Base-by-base conservation (phyloP, 1,140 invertebrate species). In the Cotesia glomerata region DNA sequence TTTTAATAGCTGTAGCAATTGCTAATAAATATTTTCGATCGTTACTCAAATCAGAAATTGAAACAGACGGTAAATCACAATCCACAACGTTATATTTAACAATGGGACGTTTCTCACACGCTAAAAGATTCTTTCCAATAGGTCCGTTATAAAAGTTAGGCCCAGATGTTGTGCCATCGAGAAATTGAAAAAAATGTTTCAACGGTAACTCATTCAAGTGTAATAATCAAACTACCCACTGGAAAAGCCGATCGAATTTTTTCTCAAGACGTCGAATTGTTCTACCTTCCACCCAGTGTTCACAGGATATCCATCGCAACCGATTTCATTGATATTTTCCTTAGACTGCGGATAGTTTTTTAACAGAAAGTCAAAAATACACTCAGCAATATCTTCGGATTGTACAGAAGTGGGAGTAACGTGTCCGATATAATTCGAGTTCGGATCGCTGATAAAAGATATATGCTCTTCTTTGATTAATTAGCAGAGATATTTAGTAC, bases 301-400 rank as follows among this genome's bases (percentile, higher is more conserved):
- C 8, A 75, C 76, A 36, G 68, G 74, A 26, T 77, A 81, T 34
- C 82, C 79, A 72, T 82, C 80, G 72, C 79, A 83, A 49, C 81
- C 80, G 52, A 78, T 73, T 34, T 0, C 58, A 61, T 13, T 11
- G 16, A 59, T 39, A 16, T 61, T 14, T 49, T 26, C n/a, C 14
- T 18, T 18, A 18, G 18, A 18, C 18, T 18, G 2, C 18, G 18
- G 18, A 18, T 18, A 18, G 18, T 14, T n/a, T 58, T 51, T 34
- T 32, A 51, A 5, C 18, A 54, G 7, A 52, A 39, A 9, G 26
- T 54, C 35, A 54, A 32, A 68, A n/a, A 68, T 68, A 52, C 51
- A 52, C 8, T 68, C 35, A 52, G 65, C 32, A 36, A 68, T 54
- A 52, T 68, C 45, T 14, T 65, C 39, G 8, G 72, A 67, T 59